These are phyloP conservation scores for Capitulum mitella DNA, from an alignment of 2,888 invertebrate species.

Conservation along the genomic window DNA sequence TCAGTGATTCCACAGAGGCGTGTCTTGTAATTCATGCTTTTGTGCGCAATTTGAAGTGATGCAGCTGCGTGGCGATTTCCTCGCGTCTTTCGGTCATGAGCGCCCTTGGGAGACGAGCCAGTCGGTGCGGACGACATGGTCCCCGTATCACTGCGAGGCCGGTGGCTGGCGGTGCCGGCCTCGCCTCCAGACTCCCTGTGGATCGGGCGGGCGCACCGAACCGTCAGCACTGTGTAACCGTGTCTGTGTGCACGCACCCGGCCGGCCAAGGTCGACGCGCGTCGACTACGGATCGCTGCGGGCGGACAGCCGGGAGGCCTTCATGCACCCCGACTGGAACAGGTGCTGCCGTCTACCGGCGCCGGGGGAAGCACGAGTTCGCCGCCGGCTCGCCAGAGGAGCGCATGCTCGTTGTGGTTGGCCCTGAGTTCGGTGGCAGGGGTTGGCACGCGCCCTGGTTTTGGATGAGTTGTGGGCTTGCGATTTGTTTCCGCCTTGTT, in stretches of 20 bases:
- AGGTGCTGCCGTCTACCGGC: slow-evolving; percentile 1
- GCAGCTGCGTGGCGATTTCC: too few species aligned
- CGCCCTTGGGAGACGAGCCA: too few species aligned
- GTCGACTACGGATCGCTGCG: not conserved
- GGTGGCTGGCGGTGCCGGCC: too few species aligned
- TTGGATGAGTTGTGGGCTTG: not conserved
- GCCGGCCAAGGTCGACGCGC: not conserved
- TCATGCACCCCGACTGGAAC: not conserved
- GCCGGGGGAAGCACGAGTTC: not conserved
- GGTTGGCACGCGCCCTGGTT: not conserved
- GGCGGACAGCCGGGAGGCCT: not conserved
- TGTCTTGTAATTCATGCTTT: too few species aligned
- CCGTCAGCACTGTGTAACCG: not conserved
- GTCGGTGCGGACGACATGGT: too few species aligned
- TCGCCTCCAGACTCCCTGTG: too few species aligned
- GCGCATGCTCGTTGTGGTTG: not conserved
- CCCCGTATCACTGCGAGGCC: too few species aligned
- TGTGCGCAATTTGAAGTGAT: too few species aligned
- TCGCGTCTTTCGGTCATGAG: too few species aligned
- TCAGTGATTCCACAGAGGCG: too few species aligned
- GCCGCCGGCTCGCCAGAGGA: not conserved
- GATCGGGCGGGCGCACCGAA: not conserved
- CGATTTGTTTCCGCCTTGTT: too few species aligned
- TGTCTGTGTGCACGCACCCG: not conserved
- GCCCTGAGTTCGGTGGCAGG: not conserved